Percentiles rank a stretch among this genome's conserved stretches.
Conservation (phyloP, 2,888 invertebrate genomes). For the Cordilura impudica region DNA sequence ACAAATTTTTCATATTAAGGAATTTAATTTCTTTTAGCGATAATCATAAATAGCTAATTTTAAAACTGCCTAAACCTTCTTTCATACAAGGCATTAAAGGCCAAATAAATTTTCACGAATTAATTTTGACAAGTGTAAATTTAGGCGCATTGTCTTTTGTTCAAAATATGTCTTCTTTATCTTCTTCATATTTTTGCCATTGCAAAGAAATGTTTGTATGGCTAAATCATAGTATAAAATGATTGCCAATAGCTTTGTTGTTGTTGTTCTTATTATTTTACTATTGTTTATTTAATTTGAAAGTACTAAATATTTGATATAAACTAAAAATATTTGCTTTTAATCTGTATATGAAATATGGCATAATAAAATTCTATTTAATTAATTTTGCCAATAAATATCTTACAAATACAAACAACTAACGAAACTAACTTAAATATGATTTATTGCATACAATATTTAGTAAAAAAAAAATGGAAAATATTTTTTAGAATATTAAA, state of each 20-base stretch:
- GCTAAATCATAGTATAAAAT: slow-evolving; percentile 51
- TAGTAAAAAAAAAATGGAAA: too few species aligned
- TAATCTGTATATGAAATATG: slow-evolving; percentile 22
- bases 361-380: slow-evolving; percentile 19
- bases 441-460: neutral
- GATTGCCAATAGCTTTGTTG: slow-evolving; percentile 26
- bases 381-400: slow-evolving; percentile 20
- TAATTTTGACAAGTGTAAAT: neutral
- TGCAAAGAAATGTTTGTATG: too few species aligned
- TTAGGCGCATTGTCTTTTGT: too few species aligned
- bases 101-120: too few species aligned
- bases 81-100: too few species aligned
- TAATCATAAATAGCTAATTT: too few species aligned
- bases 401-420: neutral
- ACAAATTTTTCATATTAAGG: too few species aligned
- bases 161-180: too few species aligned
- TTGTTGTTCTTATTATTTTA: slow-evolving; percentile 11
- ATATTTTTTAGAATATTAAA: too few species aligned
- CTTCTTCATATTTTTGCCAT: too few species aligned
- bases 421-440: neutral
- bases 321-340: slow-evolving; percentile 35
- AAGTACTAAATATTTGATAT: slow-evolving; percentile 37
- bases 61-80: too few species aligned
- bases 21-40: too few species aligned
- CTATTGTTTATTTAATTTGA: slow-evolving; percentile 39